A percentile compares a stretch with the other conserved stretches of the same genome.
Conservation (phyloP, 2,113 vertebrate species). For the Poeciliopsis occidentalis region DNA sequence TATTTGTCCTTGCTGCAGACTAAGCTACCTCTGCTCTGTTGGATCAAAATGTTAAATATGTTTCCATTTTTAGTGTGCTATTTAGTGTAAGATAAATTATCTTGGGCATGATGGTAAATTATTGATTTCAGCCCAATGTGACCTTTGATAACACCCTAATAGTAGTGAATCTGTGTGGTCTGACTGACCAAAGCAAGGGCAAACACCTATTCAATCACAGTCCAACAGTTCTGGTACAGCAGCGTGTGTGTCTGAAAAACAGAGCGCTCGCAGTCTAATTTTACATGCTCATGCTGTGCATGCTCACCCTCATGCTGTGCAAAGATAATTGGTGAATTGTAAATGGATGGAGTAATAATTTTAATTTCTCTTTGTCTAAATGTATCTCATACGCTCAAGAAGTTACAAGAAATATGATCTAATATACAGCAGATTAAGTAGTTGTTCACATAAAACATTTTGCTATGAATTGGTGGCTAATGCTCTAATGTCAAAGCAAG, state of each 20-base stretch:
- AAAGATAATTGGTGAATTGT: not conserved
- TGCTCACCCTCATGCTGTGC: not conserved
- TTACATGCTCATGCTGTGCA: not conserved
- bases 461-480: not conserved
- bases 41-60: not conserved
- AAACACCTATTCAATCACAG: not conserved
- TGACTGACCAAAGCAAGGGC: slow-evolving; percentile 38
- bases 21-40: slow-evolving; percentile 10
- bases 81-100: not conserved
- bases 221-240: not conserved
- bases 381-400: not conserved
- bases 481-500: not conserved
- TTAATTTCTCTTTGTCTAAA: not conserved
- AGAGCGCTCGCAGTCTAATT: slow-evolving; percentile 9
- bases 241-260: slow-evolving; percentile 2
- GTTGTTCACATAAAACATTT: not conserved
- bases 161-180: slow-evolving; percentile 58
- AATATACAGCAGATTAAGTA: not conserved
- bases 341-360: no score
- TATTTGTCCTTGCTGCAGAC: slow-evolving; percentile 23
- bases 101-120: slow-evolving; percentile 30
- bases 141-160: slow-evolving; percentile 49
- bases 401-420: not conserved
- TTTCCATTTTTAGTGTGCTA: not conserved
- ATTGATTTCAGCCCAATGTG: slow-evolving; percentile 43